A percentile compares a stretch with the other conserved stretches of the same genome.
Conservation (phyloP, 2,888 invertebrate genomes). For the Leptopilina drosophilae region DNA sequence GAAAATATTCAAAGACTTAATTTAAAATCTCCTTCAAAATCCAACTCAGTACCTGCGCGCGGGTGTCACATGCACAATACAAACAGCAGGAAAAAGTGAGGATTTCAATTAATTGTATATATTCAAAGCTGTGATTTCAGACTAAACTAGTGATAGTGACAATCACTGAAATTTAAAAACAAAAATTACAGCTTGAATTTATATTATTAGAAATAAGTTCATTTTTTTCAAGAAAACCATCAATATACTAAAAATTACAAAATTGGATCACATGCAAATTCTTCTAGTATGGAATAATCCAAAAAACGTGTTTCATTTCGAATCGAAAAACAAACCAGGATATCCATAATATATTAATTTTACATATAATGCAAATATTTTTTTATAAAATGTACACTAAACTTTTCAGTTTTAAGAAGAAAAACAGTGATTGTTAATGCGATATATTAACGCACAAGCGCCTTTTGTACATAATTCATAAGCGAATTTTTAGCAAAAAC, state of each 20-base stretch:
- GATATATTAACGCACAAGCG: constrained; percentile 30
- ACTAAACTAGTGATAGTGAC: constrained; percentile 20
- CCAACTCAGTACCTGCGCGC: constrained; percentile 18
- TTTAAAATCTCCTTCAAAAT: constrained; percentile 31
- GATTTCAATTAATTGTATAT: not conserved
- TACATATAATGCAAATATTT: not conserved
- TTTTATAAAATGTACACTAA: constrained; percentile 12
- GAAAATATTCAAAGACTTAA: constrained; percentile 37
- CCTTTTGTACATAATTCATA: constrained; percentile 39
- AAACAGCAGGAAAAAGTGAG: not conserved
- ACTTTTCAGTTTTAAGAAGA: constrained; percentile 4
- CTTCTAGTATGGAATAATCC: not conserved
- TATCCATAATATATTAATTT: not conserved
- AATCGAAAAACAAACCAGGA: constrained; percentile 9
- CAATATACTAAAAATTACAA: no score
- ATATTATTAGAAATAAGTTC: not conserved
- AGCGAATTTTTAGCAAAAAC: constrained; percentile 25
- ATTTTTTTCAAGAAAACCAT: not conserved
- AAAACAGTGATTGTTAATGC: constrained; percentile 25
- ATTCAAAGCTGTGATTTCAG: constrained; percentile 10
- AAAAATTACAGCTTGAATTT: not conserved
- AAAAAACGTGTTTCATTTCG: not conserved
- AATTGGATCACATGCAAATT: no score
- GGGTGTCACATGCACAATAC: no score
- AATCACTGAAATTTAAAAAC: constrained; percentile 1